These are phyloP conservation scores for Peribatodes rhomboidaria DNA, from an alignment of 2,888 invertebrate species.

Conservation along the genomic window DNA sequence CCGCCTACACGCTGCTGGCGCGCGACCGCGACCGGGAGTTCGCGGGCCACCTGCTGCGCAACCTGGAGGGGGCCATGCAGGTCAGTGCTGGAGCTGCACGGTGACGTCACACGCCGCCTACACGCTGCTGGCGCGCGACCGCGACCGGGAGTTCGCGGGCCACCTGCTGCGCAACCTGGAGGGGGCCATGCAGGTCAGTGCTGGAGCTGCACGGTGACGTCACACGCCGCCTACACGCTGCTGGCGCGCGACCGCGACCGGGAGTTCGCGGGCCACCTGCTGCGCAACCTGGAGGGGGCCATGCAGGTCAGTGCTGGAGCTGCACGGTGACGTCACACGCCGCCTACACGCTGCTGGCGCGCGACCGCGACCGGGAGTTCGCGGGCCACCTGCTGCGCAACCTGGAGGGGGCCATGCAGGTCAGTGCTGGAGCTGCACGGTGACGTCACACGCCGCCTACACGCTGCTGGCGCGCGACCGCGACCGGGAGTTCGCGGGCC, in stretches of 20 bases:
- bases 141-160: slow-evolving; percentile 97
- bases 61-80: neutral
- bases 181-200: slow-evolving; percentile 84
- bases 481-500: neutral
- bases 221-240: too few species aligned
- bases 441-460: too few species aligned
- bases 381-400: neutral
- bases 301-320: neutral
- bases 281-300: neutral
- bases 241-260: neutral
- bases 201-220: too few species aligned
- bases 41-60: slow-evolving; percentile 89
- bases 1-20: slow-evolving; percentile 86
- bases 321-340: too few species aligned
- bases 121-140: slow-evolving; percentile 45
- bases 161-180: slow-evolving; percentile 75
- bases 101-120: too few species aligned
- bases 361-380: too few species aligned
- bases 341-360: too few species aligned
- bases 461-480: neutral
- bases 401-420: neutral
- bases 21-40: slow-evolving; percentile 97
- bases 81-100: neutral
- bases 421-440: neutral
- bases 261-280: too few species aligned